Evolutionary conservation across 2,113 vertebrate genomes (phyloP).

Genomic region (Meriones unguiculatus): DNA sequence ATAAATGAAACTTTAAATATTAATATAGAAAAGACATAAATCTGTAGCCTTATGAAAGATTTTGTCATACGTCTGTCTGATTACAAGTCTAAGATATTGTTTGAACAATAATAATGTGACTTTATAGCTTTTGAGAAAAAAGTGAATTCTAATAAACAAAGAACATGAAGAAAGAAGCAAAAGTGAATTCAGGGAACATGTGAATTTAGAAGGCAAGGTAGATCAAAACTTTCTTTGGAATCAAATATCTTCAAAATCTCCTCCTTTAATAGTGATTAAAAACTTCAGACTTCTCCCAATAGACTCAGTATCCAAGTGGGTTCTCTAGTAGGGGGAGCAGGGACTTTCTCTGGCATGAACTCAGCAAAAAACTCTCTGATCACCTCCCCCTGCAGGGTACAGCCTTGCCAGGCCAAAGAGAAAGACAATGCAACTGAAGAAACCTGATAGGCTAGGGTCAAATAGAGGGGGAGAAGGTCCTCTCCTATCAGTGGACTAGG

Average conservation of each 20-base stretch:
- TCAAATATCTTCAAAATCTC: background rate
- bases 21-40: background rate
- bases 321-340: no score
- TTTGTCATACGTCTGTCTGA: background rate
- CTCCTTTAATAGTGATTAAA: background rate
- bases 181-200: background rate
- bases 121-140: background rate
- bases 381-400: no score
- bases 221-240: slow-evolving; percentile 29
- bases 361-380: no score
- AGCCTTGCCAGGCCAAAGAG: no score
- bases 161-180: background rate
- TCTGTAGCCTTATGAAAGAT: background rate
- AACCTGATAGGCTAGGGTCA: no score
- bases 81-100: background rate
- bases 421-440: no score
- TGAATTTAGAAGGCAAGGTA: background rate
- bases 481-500: no score
- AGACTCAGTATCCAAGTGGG: no score
- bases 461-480: no score
- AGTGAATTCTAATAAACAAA: background rate
- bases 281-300: background rate
- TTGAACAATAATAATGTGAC: background rate
- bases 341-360: no score
- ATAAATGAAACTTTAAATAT: slow-evolving; percentile 1